Conservation (phyloP, 2,113 vertebrate species). For the Heterochromis multidens region DNA sequence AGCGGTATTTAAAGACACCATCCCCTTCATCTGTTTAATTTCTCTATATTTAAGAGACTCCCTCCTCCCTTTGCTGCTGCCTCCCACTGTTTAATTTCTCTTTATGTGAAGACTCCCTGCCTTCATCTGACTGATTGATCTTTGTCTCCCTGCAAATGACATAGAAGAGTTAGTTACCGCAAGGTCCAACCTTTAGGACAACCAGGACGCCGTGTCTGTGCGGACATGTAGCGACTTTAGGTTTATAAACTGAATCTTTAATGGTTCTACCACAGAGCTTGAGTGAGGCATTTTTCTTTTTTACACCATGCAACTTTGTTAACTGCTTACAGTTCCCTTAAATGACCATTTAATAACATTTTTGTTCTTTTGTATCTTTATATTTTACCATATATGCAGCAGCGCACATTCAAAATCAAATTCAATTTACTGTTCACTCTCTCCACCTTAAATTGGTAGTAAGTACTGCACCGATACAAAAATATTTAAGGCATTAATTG, state of each 20-base stretch:
- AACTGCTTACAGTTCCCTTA: not conserved
- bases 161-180: slow-evolving; percentile 30
- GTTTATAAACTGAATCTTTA: not conserved
- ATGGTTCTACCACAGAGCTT: too few relatives aligned
- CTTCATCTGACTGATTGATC: slow-evolving; percentile 69
- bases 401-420: not conserved
- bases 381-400: not conserved
- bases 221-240: not conserved
- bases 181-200: not conserved
- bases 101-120: slow-evolving; percentile 59
- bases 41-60: slow-evolving; percentile 70
- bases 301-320: not conserved
- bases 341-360: not conserved
- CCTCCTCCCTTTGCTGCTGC: slow-evolving; percentile 34
- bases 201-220: slow-evolving; percentile 9
- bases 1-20: slow-evolving; percentile 74
- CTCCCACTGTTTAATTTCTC: slow-evolving; percentile 65
- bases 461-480: not conserved
- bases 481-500: not conserved
- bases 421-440: not conserved
- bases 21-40: slow-evolving; percentile 70
- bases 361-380: not conserved
- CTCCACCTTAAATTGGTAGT: not conserved
- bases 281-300: not conserved
- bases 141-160: slow-evolving; percentile 51